phyloP scores from a whole-genome alignment of 2,888 invertebrate genomes.

The Catocala sponsa region DNA sequence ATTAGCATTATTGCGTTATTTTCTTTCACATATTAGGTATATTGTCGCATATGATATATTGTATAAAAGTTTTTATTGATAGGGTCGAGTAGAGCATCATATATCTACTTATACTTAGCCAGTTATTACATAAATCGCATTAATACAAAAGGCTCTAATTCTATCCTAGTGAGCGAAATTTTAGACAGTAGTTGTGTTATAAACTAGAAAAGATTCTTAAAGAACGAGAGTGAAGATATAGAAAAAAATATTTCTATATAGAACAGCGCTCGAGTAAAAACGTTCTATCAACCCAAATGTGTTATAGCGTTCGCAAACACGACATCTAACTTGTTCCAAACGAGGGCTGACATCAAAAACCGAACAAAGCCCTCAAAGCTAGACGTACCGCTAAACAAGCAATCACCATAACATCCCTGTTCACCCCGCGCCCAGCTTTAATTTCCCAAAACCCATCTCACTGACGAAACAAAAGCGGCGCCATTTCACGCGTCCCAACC shows the following conservation, averaged over 20 bases:
- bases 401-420: constrained; percentile 77
- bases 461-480: constrained; percentile 77
- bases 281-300: constrained; percentile 1
- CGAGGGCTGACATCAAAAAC: constrained; percentile 40
- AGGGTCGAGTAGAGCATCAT: too few relatives aligned
- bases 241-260: neutral
- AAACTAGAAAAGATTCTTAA: too few relatives aligned
- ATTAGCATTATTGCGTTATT: too few relatives aligned
- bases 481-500: constrained; percentile 86
- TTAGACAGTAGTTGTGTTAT: too few relatives aligned
- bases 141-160: too few relatives aligned
- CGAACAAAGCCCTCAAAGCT: constrained; percentile 40
- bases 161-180: too few relatives aligned
- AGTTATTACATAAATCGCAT: too few relatives aligned
- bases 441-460: constrained; percentile 82
- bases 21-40: too few relatives aligned
- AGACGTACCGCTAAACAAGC: constrained; percentile 72
- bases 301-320: constrained; percentile 17
- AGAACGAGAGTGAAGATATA: neutral
- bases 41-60: too few relatives aligned
- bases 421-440: constrained; percentile 77
- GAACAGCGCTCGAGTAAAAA: neutral
- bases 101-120: too few relatives aligned
- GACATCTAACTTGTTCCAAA: constrained; percentile 27
- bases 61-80: too few relatives aligned